These are phyloP conservation scores for Drosophila nigritarsus DNA, from an alignment of 2,888 invertebrate genomes.

Conservation along the genomic window DNA sequence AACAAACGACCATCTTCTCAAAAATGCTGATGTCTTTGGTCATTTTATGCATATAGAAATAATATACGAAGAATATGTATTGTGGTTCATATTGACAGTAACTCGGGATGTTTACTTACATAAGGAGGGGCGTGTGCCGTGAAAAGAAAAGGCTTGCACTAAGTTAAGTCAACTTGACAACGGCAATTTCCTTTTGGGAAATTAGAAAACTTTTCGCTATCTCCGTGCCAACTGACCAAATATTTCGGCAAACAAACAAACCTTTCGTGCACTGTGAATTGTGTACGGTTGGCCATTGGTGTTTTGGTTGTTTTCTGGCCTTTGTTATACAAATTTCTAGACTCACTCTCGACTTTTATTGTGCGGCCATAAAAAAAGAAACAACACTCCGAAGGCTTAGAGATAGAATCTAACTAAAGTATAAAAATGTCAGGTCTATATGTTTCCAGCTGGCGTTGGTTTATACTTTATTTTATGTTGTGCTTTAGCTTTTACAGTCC, in stretches of 20 bases:
- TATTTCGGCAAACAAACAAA: conserved; percentile 64
- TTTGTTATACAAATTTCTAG: conserved; percentile 26
- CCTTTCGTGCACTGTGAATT: conserved; percentile 47
- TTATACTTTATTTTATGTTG: conserved; percentile 13
- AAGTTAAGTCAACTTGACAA: conserved; percentile 28
- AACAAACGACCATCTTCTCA: conserved; percentile 41
- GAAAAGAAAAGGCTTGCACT: conserved; percentile 29
- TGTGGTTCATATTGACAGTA: conserved; percentile 46
- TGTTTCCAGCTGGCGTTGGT: conserved; percentile 41
- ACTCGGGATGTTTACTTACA: conserved; percentile 40
- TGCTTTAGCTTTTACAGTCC: conserved; percentile 10
- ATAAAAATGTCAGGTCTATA: conserved; percentile 55
- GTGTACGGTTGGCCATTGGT: conserved; percentile 9
- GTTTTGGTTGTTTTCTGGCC: conserved; percentile 24
- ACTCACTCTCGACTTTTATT: conserved; percentile 33
- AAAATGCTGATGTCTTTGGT: conserved; percentile 39
- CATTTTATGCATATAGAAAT: conserved; percentile 19
- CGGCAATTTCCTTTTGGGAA: conserved; percentile 69
- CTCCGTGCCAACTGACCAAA: conserved; percentile 42
- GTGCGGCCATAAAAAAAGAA: conserved; percentile 56
- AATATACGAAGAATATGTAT: conserved; percentile 1
- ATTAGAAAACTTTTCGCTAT: conserved; percentile 73
- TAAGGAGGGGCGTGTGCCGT: background rate
- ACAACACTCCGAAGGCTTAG: conserved; percentile 3
- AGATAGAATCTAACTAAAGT: conserved; percentile 48